These are phyloP conservation scores for Echiichthys vipera DNA, from an alignment of 2,797 vertebrate genomes.

Conservation along the genomic window DNA sequence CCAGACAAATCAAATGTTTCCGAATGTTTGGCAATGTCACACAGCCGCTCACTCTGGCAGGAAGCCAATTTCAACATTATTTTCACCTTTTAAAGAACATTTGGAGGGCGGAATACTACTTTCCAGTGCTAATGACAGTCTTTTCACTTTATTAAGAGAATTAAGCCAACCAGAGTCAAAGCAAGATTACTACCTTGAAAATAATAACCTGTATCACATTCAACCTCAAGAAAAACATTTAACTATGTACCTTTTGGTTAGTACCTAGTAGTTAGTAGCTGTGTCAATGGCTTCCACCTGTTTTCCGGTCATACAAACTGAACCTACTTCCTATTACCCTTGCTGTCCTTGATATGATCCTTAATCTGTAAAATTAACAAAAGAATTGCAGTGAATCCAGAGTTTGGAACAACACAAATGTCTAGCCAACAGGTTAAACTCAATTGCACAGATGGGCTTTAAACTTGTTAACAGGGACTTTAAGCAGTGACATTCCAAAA, in stretches of 20 bases:
- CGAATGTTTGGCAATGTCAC: slow-evolving; percentile 55
- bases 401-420: not conserved
- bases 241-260: not conserved
- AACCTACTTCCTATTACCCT: not conserved
- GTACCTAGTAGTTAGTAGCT: not conserved
- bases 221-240: not conserved
- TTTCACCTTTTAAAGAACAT: slow-evolving; percentile 46
- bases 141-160: slow-evolving; percentile 8
- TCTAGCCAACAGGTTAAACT: not conserved
- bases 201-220: not conserved
- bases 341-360: too few relatives aligned
- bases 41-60: slow-evolving; percentile 35
- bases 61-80: slow-evolving; percentile 37
- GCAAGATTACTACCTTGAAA: slow-evolving; percentile 6
- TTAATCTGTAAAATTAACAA: not conserved
- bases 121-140: slow-evolving; percentile 10
- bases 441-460: not conserved
- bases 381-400: not conserved
- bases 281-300: not conserved
- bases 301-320: not conserved
- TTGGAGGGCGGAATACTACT: slow-evolving; percentile 23
- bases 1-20: slow-evolving; percentile 55
- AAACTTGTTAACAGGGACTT: not conserved
- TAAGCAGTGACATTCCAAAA: too few relatives aligned
- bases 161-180: slow-evolving; percentile 1